phyloP scores from a whole-genome alignment of 37 sponge, comb jelly and placozoan species.

The Chondrilla cf. caribensis region DNA sequence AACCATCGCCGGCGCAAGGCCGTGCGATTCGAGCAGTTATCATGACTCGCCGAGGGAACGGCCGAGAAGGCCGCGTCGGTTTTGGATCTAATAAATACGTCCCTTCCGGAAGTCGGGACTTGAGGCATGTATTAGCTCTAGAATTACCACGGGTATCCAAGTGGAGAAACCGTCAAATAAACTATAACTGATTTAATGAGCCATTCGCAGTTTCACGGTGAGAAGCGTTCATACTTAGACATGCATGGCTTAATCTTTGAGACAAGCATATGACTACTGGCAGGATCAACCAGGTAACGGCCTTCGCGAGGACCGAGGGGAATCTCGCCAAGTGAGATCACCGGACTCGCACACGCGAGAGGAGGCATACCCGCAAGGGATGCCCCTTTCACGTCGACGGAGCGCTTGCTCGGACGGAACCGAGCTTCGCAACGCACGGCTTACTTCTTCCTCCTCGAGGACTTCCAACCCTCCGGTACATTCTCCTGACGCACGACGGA shows the following conservation, averaged over 20 bases:
- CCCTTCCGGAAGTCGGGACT: slow-evolving; percentile 64
- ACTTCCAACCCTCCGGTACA: no score
- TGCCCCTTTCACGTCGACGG: no score
- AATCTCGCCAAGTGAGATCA: no score
- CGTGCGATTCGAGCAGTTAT: slow-evolving; percentile 85
- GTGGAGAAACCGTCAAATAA: slow-evolving; percentile 81
- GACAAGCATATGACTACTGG: slow-evolving; percentile 92
- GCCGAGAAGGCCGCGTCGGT: slow-evolving; percentile 51
- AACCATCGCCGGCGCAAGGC: slow-evolving; percentile 81
- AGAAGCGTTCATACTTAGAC: slow-evolving; percentile 58
- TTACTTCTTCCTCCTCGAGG: no score
- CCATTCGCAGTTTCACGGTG: slow-evolving; percentile 90
- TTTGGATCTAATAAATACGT: slow-evolving; percentile 89
- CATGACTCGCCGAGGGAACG: slow-evolving; percentile 74
- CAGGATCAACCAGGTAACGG: slow-evolving; percentile 91
- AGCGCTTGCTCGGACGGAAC: no score
- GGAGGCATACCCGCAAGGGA: no score
- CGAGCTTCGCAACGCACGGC: no score
- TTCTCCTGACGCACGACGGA: no score
- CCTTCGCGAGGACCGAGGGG: not conserved
- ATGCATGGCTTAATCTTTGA: slow-evolving; percentile 93
- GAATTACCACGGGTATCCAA: slow-evolving; percentile 87
- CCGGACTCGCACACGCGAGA: no score
- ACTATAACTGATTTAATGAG: slow-evolving; percentile 92
- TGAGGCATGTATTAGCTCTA: slow-evolving; percentile 88